Evolutionary conservation across 1,140 invertebrate genomes (phyloP), one percentile per base, ranked within the genome.

Genomic region (Drosophila ironensis): DNA sequence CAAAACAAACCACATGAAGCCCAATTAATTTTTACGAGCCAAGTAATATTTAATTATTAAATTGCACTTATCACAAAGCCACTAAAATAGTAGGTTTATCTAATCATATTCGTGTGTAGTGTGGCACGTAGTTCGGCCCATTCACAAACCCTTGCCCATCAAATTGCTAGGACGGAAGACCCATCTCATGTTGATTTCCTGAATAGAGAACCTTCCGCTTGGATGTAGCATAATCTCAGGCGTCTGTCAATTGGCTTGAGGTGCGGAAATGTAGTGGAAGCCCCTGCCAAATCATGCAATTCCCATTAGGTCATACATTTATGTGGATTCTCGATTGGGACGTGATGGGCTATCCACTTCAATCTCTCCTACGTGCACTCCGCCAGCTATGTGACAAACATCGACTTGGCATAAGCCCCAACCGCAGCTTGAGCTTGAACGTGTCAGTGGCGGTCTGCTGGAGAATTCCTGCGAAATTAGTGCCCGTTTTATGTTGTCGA

Each of bases 171-270:
- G n/a, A n/a, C n/a, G n/a, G 25, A 14, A 16, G 24, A 14, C 8
- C 35, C 14, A 22, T 22, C 25, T 37, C 11, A 17, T 25, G 20
- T 14, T 45, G n/a, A 9, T 1, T 4, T 12, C 25, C n/a, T 27
- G 7, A 6, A n/a, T 9, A 14, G 14, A 11, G 11, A 33, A 33
- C n/a, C n/a, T n/a, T n/a, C n/a, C n/a, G 7, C n/a, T 4, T 11
- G 6, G 24, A 8, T 48, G 27, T 45, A 47, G 77, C 68, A 81
- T 84, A 81, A 46, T 44, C 71, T 59, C 27, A 50, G 77, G 77
- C 77, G 48, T 19, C 5, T 4, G 2, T 20, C 8, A 35, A 47
- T 59, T 27, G 38, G 20, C 11, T 50, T 14, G 8, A 50, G 8
- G 52, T 27, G 38, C 45, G 17, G 41, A 33, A 66, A 61, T 67